Conservation (phyloP, 92 coral and sea anemone genomes). For the Palythoa heliodiscus region DNA sequence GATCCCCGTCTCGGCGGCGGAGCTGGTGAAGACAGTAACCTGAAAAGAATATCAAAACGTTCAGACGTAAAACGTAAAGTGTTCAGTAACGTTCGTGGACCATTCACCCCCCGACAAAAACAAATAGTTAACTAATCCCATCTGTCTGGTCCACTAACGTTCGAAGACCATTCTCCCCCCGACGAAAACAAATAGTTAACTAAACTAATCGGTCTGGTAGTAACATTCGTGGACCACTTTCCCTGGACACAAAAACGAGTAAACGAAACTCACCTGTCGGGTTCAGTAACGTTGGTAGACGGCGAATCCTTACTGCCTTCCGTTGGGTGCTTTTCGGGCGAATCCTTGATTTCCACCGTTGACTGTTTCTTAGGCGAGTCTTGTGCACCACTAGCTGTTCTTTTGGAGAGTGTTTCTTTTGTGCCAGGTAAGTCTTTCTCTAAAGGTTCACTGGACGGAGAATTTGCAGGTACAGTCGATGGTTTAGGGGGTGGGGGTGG, state of each 20-base stretch:
- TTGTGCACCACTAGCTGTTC: background rate
- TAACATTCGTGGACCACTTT: background rate
- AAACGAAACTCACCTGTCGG: background rate
- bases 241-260: background rate
- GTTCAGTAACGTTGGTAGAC: conserved; percentile 6
- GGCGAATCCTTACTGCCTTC: background rate
- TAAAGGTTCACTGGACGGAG: background rate
- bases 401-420: background rate
- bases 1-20: conserved; percentile 70
- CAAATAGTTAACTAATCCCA: background rate
- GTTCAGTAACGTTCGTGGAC: background rate
- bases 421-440: background rate
- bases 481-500: conserved; percentile 35
- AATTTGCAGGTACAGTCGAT: background rate
- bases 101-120: background rate
- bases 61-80: background rate
- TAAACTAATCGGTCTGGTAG: conserved; percentile 4
- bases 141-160: conserved; percentile 12
- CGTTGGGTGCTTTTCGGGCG: background rate
- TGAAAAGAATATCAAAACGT: background rate
- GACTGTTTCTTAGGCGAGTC: background rate
- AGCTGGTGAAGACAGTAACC: conserved; percentile 64
- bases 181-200: background rate
- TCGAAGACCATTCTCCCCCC: background rate
- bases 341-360: background rate